Evolutionary conservation across 2,797 vertebrate species (phyloP), one percentile per base, ranked within the genome.

Genomic region (Acridotheres tristis): DNA sequence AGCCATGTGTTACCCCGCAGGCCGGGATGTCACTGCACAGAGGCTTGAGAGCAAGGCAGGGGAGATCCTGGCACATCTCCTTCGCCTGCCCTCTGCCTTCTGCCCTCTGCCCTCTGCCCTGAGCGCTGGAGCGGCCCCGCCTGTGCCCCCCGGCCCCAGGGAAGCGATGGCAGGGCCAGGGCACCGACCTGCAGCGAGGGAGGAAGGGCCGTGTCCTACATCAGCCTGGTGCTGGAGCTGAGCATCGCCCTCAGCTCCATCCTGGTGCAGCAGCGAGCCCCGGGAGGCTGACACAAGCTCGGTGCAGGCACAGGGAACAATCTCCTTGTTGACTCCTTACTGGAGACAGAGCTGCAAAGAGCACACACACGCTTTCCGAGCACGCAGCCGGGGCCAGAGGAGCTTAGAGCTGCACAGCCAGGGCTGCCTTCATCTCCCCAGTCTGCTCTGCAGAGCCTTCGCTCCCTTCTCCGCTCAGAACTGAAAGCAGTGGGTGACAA

Each of bases 391-490:
- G 26, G 12, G 10, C 40, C 50, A 27, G n/a, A 26, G 62, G 48
- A 89, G 38, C 51, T 50, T 11, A 19, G 43, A 55, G 36, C 30
- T 66, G 57, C 30, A 43, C n/a, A 66, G 8, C 13, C 32, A 30
- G 53, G 20, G 7, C 18, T 80, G 83, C 40, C n/a, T 80, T 11
- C 0, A 0, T 43, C 58, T 43, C 72, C 36, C 12, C 16, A 5
- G 5, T 18, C 34, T 53, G 29, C 29, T 68, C 58, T 53, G 40
- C 32, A 45, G 38, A 26, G 21, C 36, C 23, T 42, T 58, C 0
- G 0, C 32, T 72, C 21, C 71, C 32, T 43, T 85, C 43, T 69
- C 40, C 0, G 0, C 47, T 53, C 30, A 17, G 36, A 42, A 19
- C 1, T 50, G 15, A 66, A 23, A 89, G 14, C 34, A 66, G 13